These are phyloP conservation scores for Cettia cetti DNA, from an alignment of 2,113 vertebrate genomes.

Conservation along the genomic window DNA sequence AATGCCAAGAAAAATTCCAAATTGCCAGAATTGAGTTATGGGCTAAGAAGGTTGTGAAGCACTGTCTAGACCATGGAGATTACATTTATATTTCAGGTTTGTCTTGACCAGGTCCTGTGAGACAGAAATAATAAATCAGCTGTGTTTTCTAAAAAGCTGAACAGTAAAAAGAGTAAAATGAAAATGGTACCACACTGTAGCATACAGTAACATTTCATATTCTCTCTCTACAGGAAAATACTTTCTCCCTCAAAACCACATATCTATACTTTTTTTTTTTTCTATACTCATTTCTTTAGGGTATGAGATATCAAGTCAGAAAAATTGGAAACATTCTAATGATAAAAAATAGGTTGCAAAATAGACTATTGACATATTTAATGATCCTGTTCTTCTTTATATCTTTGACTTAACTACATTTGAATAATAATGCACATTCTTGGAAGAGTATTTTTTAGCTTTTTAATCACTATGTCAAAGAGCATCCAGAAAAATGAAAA, in stretches of 20 bases:
- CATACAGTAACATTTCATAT: background rate
- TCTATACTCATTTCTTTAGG: background rate
- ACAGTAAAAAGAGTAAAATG: background rate
- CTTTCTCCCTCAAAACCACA: background rate
- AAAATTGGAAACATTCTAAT: background rate
- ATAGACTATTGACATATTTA: background rate
- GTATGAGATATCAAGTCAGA: background rate
- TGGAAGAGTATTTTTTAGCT: constrained; percentile 1
- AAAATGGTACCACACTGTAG: background rate
- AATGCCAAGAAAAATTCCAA: background rate
- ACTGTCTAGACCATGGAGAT: background rate
- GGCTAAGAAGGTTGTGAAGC: background rate
- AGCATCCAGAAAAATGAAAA: background rate
- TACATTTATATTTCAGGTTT: constrained; percentile 48
- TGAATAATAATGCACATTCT: background rate
- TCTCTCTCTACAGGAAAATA: background rate
- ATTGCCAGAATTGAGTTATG: background rate
- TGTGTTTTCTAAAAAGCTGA: background rate
- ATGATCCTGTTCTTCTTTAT: background rate
- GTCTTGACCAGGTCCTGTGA: constrained; percentile 11
- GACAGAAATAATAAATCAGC: constrained; percentile 30
- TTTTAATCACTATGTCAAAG: background rate
- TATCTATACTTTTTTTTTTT: background rate
- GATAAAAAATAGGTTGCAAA: background rate
- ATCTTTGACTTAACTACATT: background rate